phyloP scores from a whole-genome alignment of 2,888 invertebrate genomes.

The Acanthosoma haemorrhoidale region DNA sequence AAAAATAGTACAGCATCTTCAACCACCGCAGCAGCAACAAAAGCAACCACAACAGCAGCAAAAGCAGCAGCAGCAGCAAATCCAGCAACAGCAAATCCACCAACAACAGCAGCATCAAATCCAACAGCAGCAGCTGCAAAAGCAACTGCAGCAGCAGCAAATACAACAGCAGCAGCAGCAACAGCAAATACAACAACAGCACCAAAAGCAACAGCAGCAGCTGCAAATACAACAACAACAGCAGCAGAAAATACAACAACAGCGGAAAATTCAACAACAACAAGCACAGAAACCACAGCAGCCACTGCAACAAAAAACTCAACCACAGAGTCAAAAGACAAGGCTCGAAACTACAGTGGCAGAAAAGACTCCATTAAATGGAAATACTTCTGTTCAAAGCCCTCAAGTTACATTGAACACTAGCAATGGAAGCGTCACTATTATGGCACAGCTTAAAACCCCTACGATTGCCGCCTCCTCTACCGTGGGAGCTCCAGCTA shows the following conservation, averaged over 20 bases:
- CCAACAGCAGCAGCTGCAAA: constrained; percentile 46
- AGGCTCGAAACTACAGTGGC: not conserved
- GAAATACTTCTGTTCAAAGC: not conserved
- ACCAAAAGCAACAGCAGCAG: not conserved
- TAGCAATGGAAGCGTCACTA: constrained; percentile 32
- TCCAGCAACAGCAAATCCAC: constrained; percentile 45
- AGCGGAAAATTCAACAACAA: not conserved
- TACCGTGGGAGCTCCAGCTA: not conserved
- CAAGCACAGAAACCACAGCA: not conserved
- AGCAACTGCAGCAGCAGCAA: constrained; percentile 44
- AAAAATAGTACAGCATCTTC: not conserved
- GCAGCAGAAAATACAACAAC: not conserved
- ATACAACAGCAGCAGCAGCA: constrained; percentile 39
- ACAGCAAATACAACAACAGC: not conserved
- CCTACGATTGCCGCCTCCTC: not conserved
- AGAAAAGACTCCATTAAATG: not conserved
- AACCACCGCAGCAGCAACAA: not conserved
- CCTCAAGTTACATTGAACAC: constrained; percentile 33
- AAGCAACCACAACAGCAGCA: not conserved
- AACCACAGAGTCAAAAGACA: not conserved
- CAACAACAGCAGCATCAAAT: constrained; percentile 45
- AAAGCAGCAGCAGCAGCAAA: constrained; percentile 43
- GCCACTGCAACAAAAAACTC: not conserved
- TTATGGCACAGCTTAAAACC: constrained; percentile 25
- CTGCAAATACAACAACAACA: not conserved